Conservation (phyloP, 2,113 vertebrate genomes). For the Festucalex cinctus region DNA sequence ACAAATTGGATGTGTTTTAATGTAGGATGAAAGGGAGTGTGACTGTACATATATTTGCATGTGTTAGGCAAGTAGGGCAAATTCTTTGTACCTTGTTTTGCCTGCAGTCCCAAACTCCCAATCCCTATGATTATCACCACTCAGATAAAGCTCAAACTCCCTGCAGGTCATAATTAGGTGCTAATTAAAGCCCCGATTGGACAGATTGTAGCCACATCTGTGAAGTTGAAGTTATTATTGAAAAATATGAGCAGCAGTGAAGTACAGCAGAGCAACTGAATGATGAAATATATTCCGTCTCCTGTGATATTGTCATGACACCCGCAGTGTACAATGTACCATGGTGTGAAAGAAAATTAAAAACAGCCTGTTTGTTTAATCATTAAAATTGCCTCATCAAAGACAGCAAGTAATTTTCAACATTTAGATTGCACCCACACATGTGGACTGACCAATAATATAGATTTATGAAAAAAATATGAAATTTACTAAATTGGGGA, state of each 20-base stretch:
- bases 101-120: slow-evolving; percentile 37
- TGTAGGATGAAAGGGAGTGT: slow-evolving; percentile 40
- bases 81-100: slow-evolving; percentile 21
- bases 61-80: slow-evolving; percentile 29
- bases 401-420: no score
- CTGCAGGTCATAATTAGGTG: slow-evolving; percentile 27
- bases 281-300: slow-evolving; percentile 9
- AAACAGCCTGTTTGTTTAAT: no score
- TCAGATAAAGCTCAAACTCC: slow-evolving; percentile 37
- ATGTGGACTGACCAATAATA: no score
- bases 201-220: slow-evolving; percentile 28
- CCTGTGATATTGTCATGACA: slow-evolving; percentile 1
- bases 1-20: slow-evolving; percentile 38
- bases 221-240: slow-evolving; percentile 25
- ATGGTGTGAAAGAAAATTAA: no score
- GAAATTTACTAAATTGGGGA: no score
- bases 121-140: slow-evolving; percentile 41
- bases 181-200: slow-evolving; percentile 39
- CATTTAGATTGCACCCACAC: no score
- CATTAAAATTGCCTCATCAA: no score
- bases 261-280: neutral
- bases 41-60: slow-evolving; percentile 35
- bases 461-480: no score
- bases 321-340: no score
- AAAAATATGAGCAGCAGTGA: slow-evolving; percentile 13